Base-by-base conservation (phyloP, 2,888 invertebrate genomes). In the Yponomeuta sedellus region DNA sequence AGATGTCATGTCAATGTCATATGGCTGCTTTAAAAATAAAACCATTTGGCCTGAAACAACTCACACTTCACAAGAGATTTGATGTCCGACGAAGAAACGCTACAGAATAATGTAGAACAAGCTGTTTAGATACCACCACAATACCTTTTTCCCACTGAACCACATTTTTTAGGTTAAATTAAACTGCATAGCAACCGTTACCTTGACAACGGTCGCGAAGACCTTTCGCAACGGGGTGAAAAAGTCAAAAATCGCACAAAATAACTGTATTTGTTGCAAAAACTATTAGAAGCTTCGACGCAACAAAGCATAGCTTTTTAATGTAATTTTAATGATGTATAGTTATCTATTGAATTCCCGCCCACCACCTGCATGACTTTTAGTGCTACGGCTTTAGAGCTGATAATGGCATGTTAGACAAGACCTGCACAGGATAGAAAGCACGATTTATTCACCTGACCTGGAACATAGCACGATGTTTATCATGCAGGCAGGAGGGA, bases 1-100 rank as follows among this genome's bases (percentile, higher is more conserved):
- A 28, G 61, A 63, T 63, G 63, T 63, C 63, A 63, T 63, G 63
- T 63, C 63, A 63, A 63, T 63, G 63, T 22, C 63, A 63, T 25
- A 44, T 44, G 63, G 59, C 59, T 34, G n/a, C 61, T 61, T 25
- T 34, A 34, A 61, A 12, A 52, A 58, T 20, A 0, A 5, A 5
- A 58, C 19, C 10, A 19, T 20, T 8, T 58, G 11, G 12, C 58
- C 44, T 52, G 12, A 12, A 52, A 52, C 1, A 34, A 3, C 34
- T 8, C 34, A 8, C 34, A 34, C 8, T 34, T 28, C 5, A 34
- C 34, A 34, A 10, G 34, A 1, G 8, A 34, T 34, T 34, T 34
- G 1, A 34, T 34, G 10, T 34, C 34, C 5, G 34, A 6, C 34
- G 34, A 34, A 34, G 34, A 34, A 34, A 34, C 8, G 34, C 8